A percentile compares a stretch with the other conserved stretches of the same genome.
These are phyloP conservation scores for Drosophila recens DNA, from an alignment of 2,888 invertebrate genomes.

Conservation along the genomic window DNA sequence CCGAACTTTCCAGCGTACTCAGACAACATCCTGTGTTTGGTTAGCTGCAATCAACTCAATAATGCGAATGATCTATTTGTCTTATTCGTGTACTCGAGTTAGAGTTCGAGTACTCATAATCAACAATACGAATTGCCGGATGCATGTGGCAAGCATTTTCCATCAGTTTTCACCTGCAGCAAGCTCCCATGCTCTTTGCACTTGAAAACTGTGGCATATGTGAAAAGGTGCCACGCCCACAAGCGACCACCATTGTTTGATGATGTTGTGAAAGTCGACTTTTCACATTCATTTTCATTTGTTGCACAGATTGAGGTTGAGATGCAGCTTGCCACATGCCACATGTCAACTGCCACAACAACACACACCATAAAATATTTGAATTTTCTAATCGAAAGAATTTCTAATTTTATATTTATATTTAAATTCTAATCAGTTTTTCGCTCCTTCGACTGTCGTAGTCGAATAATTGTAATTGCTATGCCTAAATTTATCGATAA, in stretches of 20 bases:
- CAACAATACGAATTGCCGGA: constrained; percentile 20
- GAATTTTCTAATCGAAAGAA: too few species aligned
- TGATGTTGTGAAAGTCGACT: constrained; percentile 37
- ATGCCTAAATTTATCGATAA: too few species aligned
- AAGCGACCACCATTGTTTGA: constrained; percentile 32
- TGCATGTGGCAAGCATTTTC: constrained; percentile 30
- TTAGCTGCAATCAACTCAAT: neutral
- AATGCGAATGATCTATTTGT: constrained; percentile 7
- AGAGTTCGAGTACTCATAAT: neutral
- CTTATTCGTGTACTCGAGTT: neutral
- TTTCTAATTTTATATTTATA: too few species aligned
- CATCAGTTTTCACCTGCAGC: constrained; percentile 46
- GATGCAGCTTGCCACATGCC: constrained; percentile 12
- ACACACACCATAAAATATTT: neutral
- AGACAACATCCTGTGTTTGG: constrained; percentile 12
- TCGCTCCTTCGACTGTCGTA: too few species aligned
- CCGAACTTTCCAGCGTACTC: neutral
- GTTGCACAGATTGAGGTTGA: constrained; percentile 22
- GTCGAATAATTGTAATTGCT: too few species aligned
- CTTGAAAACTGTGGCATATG: constrained; percentile 35
- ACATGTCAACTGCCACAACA: constrained; percentile 10
- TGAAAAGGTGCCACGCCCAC: constrained; percentile 43
- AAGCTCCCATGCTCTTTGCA: constrained; percentile 48
- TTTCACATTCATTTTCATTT: constrained; percentile 23
- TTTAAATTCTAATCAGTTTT: too few species aligned